Base-by-base conservation (phyloP, 2,888 invertebrate genomes). In the Lasioglossum villosulum region DNA sequence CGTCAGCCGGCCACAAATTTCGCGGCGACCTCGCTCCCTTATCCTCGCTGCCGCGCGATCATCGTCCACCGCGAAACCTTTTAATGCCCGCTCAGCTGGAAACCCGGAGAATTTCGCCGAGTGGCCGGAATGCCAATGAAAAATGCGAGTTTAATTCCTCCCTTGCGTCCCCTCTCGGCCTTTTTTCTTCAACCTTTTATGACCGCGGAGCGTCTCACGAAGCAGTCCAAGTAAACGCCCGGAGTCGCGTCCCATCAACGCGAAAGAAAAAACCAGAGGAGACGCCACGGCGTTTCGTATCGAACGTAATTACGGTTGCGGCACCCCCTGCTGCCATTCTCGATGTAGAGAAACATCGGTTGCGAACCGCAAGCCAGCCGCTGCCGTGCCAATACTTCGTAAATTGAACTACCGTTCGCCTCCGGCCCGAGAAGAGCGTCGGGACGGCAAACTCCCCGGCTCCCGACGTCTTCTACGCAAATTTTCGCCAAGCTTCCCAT, bases 1-100 rank as follows among this genome's bases (percentile, higher is more conserved):
- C 82, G 82, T 80, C 84, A 79, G 75, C 68, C 83, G 85, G 75
- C 77, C 86, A 70, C 86, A 82, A 88, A 84, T 89, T 90, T 88
- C 75, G 79, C 75, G 68, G 23, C 59, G 70, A 71, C 78, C 83
- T 75, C 80, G 68, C 71, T 75, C 78, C 78, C 34, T 8, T 27
- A 6, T 63, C 30, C 59, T 30, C 2, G 66, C 66, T 34, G 68
- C 34, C 4, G 23, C 68, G 66, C 75, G 82, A 84, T 82, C 83
- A 83, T 83, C 88, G 78, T 71, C 39, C 76, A 77, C 72, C 85
- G 78, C 71, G 75, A 75, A 87, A 23, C 37, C 82, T 66, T 84
- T 80, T 71, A 71, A 81, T 71, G 37, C 79, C 59, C 59, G 45
- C 39, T 71, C 71, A 48, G 66, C 74, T 66, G 79, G 79, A 63